Evolutionary conservation across 1,140 invertebrate species (phyloP), one percentile per base, ranked within the genome.

Genomic region (Sipha flava): DNA sequence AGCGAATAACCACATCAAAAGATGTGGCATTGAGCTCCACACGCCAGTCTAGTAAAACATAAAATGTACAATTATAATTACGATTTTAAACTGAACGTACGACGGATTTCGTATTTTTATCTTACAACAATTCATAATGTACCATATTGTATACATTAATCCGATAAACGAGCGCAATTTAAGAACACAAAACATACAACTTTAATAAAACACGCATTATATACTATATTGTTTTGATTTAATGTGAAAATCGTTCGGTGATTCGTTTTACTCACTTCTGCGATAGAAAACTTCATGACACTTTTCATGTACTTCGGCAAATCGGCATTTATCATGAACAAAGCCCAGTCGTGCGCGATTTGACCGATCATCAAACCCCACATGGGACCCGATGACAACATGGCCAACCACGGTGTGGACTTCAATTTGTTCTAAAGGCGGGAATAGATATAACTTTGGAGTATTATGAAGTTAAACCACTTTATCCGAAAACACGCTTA

Each of bases 301-400:
- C 88, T 86, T 72, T 89, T 89, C 86, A 92, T 88, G 84, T 91
- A 92, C 34, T 89, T 90, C 0, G 91, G 92, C 16, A 92, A 84
- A 81, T 90, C 88, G n/a, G 89, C 90, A 16, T 92, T 85, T 81
- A 92, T 87, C 29, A 94, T 97, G 84, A 97, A 97, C 85, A 96
- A 95, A 40, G 94, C 94, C 95, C 95, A 98, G 86, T 97, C 95
- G 86, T 96, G 94, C 23, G 94, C 93, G 83, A 95, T 89, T 83
- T 91, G 91, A 34, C 89, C 90, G 37, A 89, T 86, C 43, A 88
- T 85, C 12, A 88, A 82, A 5, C 90, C 90, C 90, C 90, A 92
- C 2, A 93, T 87, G 9, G 92, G 90, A 6, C 87, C 83, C 26
- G 91, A 92, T 23, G 87, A 89, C 1, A 92, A 82, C 57, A 94